Base-by-base conservation (phyloP, 92 coral and sea anemone genomes). In the Epizoanthus ramosus region DNA sequence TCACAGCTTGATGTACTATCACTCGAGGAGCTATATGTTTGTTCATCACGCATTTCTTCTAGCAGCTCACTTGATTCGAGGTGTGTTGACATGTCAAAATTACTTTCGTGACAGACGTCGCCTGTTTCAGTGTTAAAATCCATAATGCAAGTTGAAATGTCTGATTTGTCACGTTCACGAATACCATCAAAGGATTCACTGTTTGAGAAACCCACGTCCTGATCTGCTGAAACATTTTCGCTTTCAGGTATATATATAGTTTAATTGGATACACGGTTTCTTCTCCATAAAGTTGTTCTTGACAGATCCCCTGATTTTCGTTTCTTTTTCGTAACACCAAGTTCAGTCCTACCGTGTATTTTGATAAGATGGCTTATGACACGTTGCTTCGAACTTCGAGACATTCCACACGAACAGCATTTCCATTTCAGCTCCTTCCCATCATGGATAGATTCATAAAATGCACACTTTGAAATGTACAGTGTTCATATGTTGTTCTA, bases 211-310 rank as follows among this genome's bases (percentile, higher is more conserved):
- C 39, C 16, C 72, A 18, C 68, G 35, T 80, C 63, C 19, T 28
- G n/a, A 81, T 17, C 19, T 5, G 59, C 64, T 18, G 75, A 15
- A 16, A 45, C 54, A 71, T 57, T 69, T 41, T 31, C 12, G 43
- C 60, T 76, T 82, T 57, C 45, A 1, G n/a, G 18, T 41, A 71
- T 79, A 39, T 69, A 0, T 28, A 28, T 43, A 25, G n/a, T 35
- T 68, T 79, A 57, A 82, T 82, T 52, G 33, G 79, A 67, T 56
- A 69, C 57, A 33, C 86, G 71, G 17, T 82, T 82, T n/a, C 86
- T 82, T 82, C 86, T 82, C 80, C 86, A 82, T 9, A 82, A 71
- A 57, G 79, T 82, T 14, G 86, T 70, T 57, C 79, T 68, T 31
- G 86, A 82, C 39, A 57, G 14, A 35, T 57, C 59, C 23, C 25